Percentiles rank a stretch among this genome's conserved stretches.
phyloP scores from a whole-genome alignment of 2,888 invertebrate species.

The Yponomeuta plumbellus region DNA sequence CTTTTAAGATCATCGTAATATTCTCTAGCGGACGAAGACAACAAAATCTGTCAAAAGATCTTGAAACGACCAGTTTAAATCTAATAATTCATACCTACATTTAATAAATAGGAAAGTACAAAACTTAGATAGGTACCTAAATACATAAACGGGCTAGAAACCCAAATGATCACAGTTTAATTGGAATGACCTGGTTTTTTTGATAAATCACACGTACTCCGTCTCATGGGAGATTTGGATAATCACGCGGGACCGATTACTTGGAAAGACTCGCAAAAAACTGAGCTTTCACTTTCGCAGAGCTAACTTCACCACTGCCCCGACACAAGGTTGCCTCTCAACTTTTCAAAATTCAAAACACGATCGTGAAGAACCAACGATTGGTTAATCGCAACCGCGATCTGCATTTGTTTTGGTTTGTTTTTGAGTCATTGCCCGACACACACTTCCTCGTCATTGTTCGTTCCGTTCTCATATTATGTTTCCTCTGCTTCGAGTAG shows the following conservation, averaged over 20 bases:
- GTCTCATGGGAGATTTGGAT: neutral
- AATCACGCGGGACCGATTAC: conserved; percentile 5
- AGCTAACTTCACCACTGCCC: conserved; percentile 39
- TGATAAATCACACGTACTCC: neutral
- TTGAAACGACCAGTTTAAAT: too few species aligned
- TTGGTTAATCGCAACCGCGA: conserved; percentile 24
- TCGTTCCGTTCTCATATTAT: conserved; percentile 32
- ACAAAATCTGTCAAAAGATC: too few species aligned
- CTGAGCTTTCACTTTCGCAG: conserved; percentile 62
- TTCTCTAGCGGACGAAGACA: too few species aligned
- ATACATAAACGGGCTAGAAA: neutral
- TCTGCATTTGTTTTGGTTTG: conserved; percentile 20
- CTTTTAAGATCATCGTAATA: too few species aligned
- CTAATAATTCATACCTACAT: neutral
- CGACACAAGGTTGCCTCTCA: conserved; percentile 26
- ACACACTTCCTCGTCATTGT: conserved; percentile 11
- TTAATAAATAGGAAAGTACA: neutral
- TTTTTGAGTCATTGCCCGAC: conserved; percentile 15
- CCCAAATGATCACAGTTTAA: conserved; percentile 3
- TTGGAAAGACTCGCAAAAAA: conserved; percentile 50
- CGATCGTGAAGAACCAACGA: conserved; percentile 23
- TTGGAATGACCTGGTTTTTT: conserved; percentile 8
- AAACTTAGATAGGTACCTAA: neutral
- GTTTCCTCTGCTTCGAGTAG: conserved; percentile 78
- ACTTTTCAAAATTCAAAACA: conserved; percentile 30